phyloP scores from a whole-genome alignment of 2,797 vertebrate species.

The Poecilia picta region DNA sequence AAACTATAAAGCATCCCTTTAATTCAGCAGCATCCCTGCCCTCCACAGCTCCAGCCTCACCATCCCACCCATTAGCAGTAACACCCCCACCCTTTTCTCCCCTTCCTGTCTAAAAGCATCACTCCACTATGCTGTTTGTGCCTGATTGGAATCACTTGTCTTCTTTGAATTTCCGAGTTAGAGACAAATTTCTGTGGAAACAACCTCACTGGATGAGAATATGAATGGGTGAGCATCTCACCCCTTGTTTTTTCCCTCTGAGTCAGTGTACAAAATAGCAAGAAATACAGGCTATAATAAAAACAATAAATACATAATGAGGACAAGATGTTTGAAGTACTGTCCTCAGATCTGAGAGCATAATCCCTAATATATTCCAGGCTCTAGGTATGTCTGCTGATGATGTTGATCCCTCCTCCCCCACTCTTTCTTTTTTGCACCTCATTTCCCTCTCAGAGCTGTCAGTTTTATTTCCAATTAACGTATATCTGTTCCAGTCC shows the following conservation, averaged over 20 bases:
- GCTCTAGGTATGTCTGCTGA: slow-evolving; percentile 79
- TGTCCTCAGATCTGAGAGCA: slow-evolving; percentile 76
- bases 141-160: slow-evolving; percentile 75
- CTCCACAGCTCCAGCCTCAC: slow-evolving; percentile 9
- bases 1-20: slow-evolving; percentile 30
- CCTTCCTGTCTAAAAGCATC: slow-evolving; percentile 30
- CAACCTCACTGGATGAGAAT: slow-evolving; percentile 22
- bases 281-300: slow-evolving; percentile 53
- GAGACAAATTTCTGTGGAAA: slow-evolving; percentile 62
- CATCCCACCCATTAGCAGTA: slow-evolving; percentile 18
- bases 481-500: slow-evolving; percentile 89
- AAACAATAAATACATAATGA: slow-evolving; percentile 82
- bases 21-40: slow-evolving; percentile 31
- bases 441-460: slow-evolving; percentile 79
- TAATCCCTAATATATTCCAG: slow-evolving; percentile 75
- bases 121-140: slow-evolving; percentile 70
- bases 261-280: slow-evolving; percentile 44
- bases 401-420: slow-evolving; percentile 53
- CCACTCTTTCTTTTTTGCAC: slow-evolving; percentile 37
- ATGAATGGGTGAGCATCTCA: slow-evolving; percentile 13
- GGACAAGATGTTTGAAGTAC: slow-evolving; percentile 80
- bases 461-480: slow-evolving; percentile 93
- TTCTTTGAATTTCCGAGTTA: slow-evolving; percentile 67
- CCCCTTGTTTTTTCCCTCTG: slow-evolving; percentile 11
- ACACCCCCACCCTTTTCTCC: not conserved